phyloP scores from a whole-genome alignment of 2,113 vertebrate species.

The Sinocyclocheilus maitianheensis region DNA sequence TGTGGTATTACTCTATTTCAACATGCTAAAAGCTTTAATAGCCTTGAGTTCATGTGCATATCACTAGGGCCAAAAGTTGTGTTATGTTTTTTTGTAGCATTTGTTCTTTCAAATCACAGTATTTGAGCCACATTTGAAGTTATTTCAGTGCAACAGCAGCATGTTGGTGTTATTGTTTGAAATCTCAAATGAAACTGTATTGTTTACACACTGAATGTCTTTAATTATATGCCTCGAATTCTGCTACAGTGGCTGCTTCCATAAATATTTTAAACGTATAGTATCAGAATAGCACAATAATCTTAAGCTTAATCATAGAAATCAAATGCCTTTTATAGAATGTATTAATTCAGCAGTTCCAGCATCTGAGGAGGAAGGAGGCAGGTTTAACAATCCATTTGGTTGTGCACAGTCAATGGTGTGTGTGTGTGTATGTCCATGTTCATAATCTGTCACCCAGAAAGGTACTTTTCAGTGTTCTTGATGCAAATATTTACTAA shows the following conservation, averaged over 20 bases:
- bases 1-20: neutral
- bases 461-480: constrained; percentile 18
- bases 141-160: constrained; percentile 48
- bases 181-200: constrained; percentile 37
- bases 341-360: constrained; percentile 48
- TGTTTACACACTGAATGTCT: constrained; percentile 54
- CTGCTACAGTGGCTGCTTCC: constrained; percentile 29
- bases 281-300: constrained; percentile 47
- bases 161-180: constrained; percentile 42
- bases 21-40: constrained; percentile 9
- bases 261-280: constrained; percentile 28
- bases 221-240: constrained; percentile 34
- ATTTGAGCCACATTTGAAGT: constrained; percentile 6
- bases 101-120: neutral
- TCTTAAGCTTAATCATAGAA: neutral
- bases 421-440: neutral
- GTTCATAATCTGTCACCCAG: neutral
- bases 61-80: neutral
- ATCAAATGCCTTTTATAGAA: constrained; percentile 45
- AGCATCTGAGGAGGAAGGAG: constrained; percentile 37
- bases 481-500: constrained; percentile 32
- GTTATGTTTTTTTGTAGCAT: neutral
- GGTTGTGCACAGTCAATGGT: neutral
- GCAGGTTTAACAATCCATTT: neutral
- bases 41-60: neutral